phyloP scores from a whole-genome alignment of 1,140 invertebrate genomes.

The Carposina sasakii region DNA sequence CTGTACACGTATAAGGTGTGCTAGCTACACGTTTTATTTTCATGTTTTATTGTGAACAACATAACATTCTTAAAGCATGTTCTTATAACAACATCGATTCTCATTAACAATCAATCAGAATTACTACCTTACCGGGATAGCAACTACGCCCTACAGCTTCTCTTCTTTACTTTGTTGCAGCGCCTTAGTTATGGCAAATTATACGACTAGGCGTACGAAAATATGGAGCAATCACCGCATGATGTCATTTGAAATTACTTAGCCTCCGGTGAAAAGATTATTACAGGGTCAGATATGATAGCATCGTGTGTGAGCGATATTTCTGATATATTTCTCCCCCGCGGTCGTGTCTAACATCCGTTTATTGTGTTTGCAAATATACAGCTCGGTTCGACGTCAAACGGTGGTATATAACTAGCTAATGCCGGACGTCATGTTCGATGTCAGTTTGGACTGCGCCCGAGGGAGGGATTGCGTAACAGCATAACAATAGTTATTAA shows the following conservation, averaged over 20 bases:
- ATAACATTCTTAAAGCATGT: slow-evolving; percentile 18
- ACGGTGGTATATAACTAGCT: slow-evolving; percentile 44
- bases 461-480: slow-evolving; percentile 43
- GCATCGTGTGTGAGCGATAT: slow-evolving; percentile 40
- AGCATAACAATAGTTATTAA: slow-evolving; percentile 57
- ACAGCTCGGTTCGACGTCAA: slow-evolving; percentile 29
- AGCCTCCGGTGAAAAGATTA: slow-evolving; percentile 22
- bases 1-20: too few relatives aligned
- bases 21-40: too few relatives aligned
- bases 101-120: slow-evolving; percentile 30
- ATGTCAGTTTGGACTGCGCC: slow-evolving; percentile 40
- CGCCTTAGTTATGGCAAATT: slow-evolving; percentile 13
- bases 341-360: slow-evolving; percentile 35
- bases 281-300: slow-evolving; percentile 29
- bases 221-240: slow-evolving; percentile 29
- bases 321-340: slow-evolving; percentile 44
- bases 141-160: slow-evolving; percentile 19
- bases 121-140: slow-evolving; percentile 1
- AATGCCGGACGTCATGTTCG: slow-evolving; percentile 47
- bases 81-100: slow-evolving; percentile 24
- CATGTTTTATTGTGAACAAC: too few relatives aligned
- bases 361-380: slow-evolving; percentile 46
- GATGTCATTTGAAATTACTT: slow-evolving; percentile 37
- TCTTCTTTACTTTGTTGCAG: slow-evolving; percentile 15
- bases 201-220: slow-evolving; percentile 20